Evolutionary conservation across 2,797 vertebrate species (phyloP).

Genomic region (Cirrhinus mrigala): DNA sequence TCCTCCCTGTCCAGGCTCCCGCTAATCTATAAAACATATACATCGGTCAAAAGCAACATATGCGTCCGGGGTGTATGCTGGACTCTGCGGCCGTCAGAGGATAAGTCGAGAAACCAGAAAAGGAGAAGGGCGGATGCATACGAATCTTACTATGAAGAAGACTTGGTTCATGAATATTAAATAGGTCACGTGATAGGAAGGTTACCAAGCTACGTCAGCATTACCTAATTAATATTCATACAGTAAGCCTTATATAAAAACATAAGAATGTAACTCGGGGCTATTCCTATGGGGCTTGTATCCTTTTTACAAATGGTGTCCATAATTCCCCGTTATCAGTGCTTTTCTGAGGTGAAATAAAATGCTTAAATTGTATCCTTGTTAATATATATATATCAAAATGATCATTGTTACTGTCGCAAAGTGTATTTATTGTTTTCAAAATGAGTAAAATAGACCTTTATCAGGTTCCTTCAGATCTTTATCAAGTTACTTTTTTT

Average conservation of each 20-base stretch:
- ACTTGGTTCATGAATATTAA: conserved; percentile 25
- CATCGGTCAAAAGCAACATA: neutral
- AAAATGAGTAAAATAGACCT: neutral
- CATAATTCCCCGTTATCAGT: neutral
- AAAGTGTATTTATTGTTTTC: neutral
- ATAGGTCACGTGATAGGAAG: neutral
- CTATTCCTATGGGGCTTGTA: neutral
- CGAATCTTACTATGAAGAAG: conserved; percentile 11
- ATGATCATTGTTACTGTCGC: neutral
- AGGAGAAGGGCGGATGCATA: neutral
- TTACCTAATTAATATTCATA: conserved; percentile 11
- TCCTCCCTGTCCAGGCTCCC: neutral
- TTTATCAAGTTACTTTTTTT: too few relatives aligned
- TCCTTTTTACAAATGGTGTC: neutral
- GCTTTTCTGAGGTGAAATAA: too few relatives aligned
- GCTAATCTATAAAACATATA: conserved; percentile 3
- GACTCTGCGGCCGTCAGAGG: neutral
- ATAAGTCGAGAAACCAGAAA: neutral
- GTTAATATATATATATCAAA: too few relatives aligned
- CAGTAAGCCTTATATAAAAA: neutral
- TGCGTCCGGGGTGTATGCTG: neutral
- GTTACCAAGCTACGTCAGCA: neutral
- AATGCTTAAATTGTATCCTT: too few relatives aligned
- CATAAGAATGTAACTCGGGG: neutral
- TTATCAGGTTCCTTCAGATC: neutral